phyloP scores from a whole-genome alignment of 2,888 invertebrate genomes.

The Amblyteles armatorius region DNA sequence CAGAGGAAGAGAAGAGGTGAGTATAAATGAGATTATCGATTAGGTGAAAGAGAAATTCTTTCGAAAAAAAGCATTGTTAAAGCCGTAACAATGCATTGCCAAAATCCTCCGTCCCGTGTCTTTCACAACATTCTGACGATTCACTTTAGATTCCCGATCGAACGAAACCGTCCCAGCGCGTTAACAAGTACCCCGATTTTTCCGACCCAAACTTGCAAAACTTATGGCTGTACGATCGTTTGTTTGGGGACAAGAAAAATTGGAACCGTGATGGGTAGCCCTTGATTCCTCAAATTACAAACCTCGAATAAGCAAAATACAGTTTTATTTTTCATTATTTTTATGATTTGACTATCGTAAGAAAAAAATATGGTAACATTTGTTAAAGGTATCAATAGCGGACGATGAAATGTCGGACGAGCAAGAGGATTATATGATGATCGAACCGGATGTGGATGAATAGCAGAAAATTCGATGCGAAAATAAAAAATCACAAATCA shows the following conservation, averaged over 20 bases:
- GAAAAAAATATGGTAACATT: constrained; percentile 58
- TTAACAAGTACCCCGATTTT: constrained; percentile 36
- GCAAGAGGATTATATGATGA: constrained; percentile 72
- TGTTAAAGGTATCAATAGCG: constrained; percentile 79
- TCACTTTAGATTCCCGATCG: constrained; percentile 66
- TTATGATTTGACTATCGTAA: constrained; percentile 27
- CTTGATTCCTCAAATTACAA: not conserved
- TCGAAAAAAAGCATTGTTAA: constrained; percentile 18
- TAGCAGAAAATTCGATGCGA: constrained; percentile 54
- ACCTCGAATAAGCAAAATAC: constrained; percentile 5
- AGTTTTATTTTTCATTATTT: constrained; percentile 3
- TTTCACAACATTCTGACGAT: constrained; percentile 46
- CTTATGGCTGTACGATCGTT: constrained; percentile 58
- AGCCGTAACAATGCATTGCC: constrained; percentile 4
- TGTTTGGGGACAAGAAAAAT: constrained; percentile 53
- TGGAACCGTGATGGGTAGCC: constrained; percentile 55
- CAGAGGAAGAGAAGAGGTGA: constrained; percentile 74
- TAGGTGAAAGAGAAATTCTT: constrained; percentile 16
- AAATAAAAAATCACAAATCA: constrained; percentile 21
- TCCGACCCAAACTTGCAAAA: constrained; percentile 50
- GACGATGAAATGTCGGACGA: constrained; percentile 73
- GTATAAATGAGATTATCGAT: constrained; percentile 67
- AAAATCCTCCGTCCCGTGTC: constrained; percentile 25
- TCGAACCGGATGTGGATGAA: constrained; percentile 75
- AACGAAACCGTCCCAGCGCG: constrained; percentile 58